Evolutionary conservation across 1,140 invertebrate species (phyloP).

Genomic region (Glomeris maerens): DNA sequence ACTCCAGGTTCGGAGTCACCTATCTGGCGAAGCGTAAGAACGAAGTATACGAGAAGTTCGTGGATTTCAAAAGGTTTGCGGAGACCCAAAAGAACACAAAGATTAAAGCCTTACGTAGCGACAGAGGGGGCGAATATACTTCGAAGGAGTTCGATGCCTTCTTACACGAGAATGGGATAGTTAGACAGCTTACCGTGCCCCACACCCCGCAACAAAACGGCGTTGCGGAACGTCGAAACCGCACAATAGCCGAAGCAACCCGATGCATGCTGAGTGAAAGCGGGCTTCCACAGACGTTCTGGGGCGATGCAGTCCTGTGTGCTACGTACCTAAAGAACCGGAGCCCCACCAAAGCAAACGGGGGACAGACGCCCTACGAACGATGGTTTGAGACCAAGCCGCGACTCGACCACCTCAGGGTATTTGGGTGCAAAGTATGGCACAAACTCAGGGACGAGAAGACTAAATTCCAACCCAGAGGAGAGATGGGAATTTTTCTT

Average conservation of each 20-base stretch:
- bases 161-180: constrained; percentile 21
- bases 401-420: constrained; percentile 33
- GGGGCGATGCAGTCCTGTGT: constrained; percentile 16
- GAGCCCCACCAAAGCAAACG: constrained; percentile 26
- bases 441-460: no score
- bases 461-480: no score
- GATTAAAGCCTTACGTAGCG: constrained; percentile 7
- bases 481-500: no score
- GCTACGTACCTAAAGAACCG: constrained; percentile 32
- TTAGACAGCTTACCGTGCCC: constrained; percentile 24
- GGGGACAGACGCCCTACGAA: constrained; percentile 30
- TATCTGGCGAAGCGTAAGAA: constrained; percentile 12
- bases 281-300: constrained; percentile 2
- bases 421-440: no score
- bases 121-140: constrained; percentile 13
- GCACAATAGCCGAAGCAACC: constrained; percentile 23
- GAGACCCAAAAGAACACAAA: constrained; percentile 7
- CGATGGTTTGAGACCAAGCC: constrained; percentile 31
- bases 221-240: constrained; percentile 27
- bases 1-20: constrained; percentile 6
- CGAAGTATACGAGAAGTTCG: constrained; percentile 14
- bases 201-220: constrained; percentile 33
- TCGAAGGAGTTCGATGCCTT: constrained; percentile 8
- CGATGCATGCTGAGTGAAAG: background rate
- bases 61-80: constrained; percentile 8